A percentile compares a stretch with the other conserved stretches of the same genome.
Evolutionary conservation across 2,113 vertebrate species (phyloP).

Genomic region (Labeo catla): DNA sequence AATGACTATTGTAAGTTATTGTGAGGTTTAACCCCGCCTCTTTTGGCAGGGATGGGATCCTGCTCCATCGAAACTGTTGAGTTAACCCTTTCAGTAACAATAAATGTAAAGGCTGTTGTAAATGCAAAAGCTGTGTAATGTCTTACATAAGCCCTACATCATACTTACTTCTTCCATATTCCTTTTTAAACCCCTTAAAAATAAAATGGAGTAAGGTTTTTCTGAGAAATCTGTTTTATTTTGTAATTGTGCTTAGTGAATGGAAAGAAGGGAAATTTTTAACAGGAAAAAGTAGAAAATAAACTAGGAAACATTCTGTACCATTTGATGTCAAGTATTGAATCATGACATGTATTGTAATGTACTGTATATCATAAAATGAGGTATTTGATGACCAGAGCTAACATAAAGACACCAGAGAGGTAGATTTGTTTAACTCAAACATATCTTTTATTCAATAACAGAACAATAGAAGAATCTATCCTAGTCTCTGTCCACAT

Average conservation of each 20-base stretch:
- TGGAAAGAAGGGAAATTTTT: not conserved
- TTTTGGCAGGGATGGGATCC: constrained; percentile 7
- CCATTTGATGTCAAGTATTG: not conserved
- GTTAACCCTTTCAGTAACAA: constrained; percentile 31
- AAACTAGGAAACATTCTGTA: not conserved
- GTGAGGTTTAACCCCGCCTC: not conserved
- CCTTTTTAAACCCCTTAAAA: not conserved
- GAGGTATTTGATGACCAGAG: no score
- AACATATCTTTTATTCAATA: no score
- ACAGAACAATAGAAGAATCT: no score
- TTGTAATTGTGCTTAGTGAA: not conserved
- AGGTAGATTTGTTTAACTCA: no score
- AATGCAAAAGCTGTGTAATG: not conserved
- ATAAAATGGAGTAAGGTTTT: not conserved
- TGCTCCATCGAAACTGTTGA: not conserved
- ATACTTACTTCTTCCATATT: not conserved
- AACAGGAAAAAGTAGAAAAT: not conserved
- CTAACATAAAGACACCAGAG: no score
- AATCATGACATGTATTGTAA: not conserved
- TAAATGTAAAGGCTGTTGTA: not conserved
- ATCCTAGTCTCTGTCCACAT: no score
- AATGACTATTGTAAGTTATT: constrained; percentile 18
- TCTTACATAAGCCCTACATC: not conserved
- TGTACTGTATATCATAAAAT: not conserved
- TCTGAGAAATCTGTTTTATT: not conserved